Percentiles rank a stretch among this genome's conserved stretches.
Conservation (phyloP, 2,113 vertebrate genomes). For the Sterna hirundo region DNA sequence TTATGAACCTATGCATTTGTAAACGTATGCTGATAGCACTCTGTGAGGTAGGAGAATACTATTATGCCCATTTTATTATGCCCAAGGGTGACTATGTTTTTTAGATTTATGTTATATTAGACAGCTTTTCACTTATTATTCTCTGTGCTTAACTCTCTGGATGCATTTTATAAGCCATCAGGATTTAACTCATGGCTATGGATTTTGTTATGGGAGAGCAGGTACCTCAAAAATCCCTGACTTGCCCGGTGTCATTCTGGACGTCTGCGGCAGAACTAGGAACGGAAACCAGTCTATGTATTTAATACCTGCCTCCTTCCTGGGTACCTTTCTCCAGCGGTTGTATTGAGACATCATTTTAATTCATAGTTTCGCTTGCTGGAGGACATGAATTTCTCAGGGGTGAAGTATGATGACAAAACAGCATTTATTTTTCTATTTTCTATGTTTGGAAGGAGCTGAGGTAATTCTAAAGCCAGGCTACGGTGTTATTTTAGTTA, state of each 20-base stretch:
- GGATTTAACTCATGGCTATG: constrained; percentile 41
- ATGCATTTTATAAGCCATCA: constrained; percentile 54
- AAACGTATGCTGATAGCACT: constrained; percentile 38
- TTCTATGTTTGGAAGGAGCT: background rate
- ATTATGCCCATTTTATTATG: constrained; percentile 52
- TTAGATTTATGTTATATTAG: constrained; percentile 65
- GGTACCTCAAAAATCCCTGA: background rate
- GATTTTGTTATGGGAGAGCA: constrained; percentile 27
- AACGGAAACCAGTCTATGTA: background rate
- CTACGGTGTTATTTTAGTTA: background rate
- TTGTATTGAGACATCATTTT: constrained; percentile 11
- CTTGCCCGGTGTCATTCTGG: background rate
- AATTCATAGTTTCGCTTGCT: constrained; percentile 13
- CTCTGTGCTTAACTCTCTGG: constrained; percentile 41
- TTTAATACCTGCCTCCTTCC: background rate
- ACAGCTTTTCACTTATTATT: constrained; percentile 65
- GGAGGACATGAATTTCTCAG: background rate
- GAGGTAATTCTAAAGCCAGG: background rate
- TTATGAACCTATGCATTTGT: constrained; percentile 15
- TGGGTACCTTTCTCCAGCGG: background rate
- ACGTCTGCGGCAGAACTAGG: background rate
- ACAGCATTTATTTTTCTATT: constrained; percentile 26
- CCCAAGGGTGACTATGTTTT: constrained; percentile 47
- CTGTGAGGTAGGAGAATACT: constrained; percentile 29
- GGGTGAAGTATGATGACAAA: constrained; percentile 18